Conservation (phyloP, 2,797 vertebrate genomes). For the Synanceia verrucosa region DNA sequence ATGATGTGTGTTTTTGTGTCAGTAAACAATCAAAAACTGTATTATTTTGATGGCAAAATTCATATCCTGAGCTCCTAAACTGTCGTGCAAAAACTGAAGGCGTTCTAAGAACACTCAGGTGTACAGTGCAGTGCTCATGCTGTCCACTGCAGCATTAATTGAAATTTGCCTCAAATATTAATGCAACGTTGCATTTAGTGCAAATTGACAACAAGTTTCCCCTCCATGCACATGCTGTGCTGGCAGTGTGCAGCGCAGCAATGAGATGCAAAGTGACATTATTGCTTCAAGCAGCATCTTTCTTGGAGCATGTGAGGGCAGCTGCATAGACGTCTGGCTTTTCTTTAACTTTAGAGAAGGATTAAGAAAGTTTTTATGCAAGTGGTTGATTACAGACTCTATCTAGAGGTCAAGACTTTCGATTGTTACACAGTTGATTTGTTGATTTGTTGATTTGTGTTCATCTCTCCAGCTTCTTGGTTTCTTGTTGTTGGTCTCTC, state of each 20-base stretch:
- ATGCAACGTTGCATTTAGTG: constrained; percentile 59
- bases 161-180: constrained; percentile 62
- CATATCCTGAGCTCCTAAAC: neutral
- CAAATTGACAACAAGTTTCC: constrained; percentile 52
- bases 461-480: neutral
- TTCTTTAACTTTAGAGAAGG: constrained; percentile 12
- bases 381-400: constrained; percentile 9
- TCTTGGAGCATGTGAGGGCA: constrained; percentile 32
- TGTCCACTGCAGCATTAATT: constrained; percentile 37
- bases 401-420: constrained; percentile 8
- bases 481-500: neutral
- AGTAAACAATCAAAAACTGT: neutral
- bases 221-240: constrained; percentile 50
- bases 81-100: neutral
- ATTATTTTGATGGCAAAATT: neutral
- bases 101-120: constrained; percentile 7
- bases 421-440: neutral
- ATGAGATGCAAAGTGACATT: constrained; percentile 74
- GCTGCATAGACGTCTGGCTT: constrained; percentile 16
- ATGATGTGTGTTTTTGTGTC: neutral
- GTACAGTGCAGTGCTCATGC: neutral
- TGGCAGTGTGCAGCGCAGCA: constrained; percentile 59
- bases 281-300: constrained; percentile 73
- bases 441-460: neutral
- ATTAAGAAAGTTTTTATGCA: constrained; percentile 13